Evolutionary conservation across 1,140 invertebrate species (phyloP).

Genomic region (Himalopsyche phryganea): DNA sequence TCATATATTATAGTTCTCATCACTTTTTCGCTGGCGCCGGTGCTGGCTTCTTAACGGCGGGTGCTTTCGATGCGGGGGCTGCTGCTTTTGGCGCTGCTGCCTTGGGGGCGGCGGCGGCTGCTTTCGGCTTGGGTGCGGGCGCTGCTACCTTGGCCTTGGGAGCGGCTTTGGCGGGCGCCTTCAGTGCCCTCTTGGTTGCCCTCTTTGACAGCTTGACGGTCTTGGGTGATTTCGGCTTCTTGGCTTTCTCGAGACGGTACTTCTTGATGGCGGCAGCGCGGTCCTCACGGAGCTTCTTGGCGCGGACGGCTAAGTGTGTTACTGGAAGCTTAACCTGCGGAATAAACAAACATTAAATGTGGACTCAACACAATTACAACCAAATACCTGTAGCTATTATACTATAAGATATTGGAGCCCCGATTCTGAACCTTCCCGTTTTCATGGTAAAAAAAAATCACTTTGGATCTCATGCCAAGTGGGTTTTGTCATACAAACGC

Average conservation of each 20-base stretch:
- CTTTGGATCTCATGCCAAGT: no score
- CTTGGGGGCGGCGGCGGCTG: slow-evolving; percentile 29
- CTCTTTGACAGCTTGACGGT: slow-evolving; percentile 37
- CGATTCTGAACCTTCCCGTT: no score
- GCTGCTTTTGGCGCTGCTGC: slow-evolving; percentile 10
- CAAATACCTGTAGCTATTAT: not conserved
- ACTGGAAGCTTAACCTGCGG: slow-evolving; percentile 56
- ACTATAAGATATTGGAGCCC: not conserved
- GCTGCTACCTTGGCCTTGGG: slow-evolving; percentile 5
- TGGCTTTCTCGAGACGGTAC: slow-evolving; percentile 48
- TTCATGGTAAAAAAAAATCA: no score
- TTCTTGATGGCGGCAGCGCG: slow-evolving; percentile 54
- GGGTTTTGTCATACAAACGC: no score
- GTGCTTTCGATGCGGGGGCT: not conserved
- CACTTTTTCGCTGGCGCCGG: not conserved
- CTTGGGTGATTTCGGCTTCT: slow-evolving; percentile 50
- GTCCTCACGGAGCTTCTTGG: slow-evolving; percentile 50
- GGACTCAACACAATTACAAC: not conserved
- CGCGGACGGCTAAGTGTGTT: slow-evolving; percentile 49
- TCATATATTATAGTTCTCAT: no score
- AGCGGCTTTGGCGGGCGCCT: slow-evolving; percentile 38
- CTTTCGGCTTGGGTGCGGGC: slow-evolving; percentile 19
- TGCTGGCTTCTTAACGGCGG: not conserved
- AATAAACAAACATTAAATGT: no score
- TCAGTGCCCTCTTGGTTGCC: slow-evolving; percentile 38